These are phyloP conservation scores for Danionella cerebrum DNA, from an alignment of 2,113 vertebrate species.

Conservation along the genomic window DNA sequence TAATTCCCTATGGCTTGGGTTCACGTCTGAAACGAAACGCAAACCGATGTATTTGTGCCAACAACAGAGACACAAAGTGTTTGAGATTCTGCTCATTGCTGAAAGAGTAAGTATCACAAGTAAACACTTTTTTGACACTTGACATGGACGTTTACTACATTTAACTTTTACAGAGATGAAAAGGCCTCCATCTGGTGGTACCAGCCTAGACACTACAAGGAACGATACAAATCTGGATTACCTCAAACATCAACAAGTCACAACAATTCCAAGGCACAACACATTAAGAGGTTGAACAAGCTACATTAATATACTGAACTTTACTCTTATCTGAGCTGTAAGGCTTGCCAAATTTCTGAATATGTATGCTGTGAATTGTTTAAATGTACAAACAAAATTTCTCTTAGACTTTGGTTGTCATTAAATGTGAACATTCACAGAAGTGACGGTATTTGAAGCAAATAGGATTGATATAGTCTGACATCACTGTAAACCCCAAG, in stretches of 20 bases:
- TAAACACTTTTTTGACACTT: not conserved
- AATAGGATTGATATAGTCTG: not conserved
- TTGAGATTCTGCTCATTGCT: slow-evolving; percentile 50
- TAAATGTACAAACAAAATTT: not conserved
- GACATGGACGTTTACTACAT: not conserved
- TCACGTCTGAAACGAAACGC: slow-evolving; percentile 48
- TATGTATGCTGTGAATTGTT: not conserved
- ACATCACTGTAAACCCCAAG: too few species aligned
- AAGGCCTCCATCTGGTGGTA: not conserved
- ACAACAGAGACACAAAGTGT: slow-evolving; percentile 46
- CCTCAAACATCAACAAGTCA: not conserved
- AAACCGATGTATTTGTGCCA: slow-evolving; percentile 48
- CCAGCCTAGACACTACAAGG: not conserved
- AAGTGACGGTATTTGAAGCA: not conserved
- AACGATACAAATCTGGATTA: slow-evolving; percentile 1
- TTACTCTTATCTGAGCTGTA: not conserved
- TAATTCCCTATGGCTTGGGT: slow-evolving; percentile 61
- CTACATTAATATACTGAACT: not conserved
- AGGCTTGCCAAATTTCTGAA: not conserved
- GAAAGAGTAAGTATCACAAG: not conserved
- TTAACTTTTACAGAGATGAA: slow-evolving; percentile 16
- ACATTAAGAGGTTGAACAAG: not conserved
- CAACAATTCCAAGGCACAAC: not conserved
- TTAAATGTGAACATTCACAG: not conserved
- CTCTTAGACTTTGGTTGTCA: not conserved